Base-by-base conservation (phyloP, 2,113 vertebrate genomes). In the Otis tarda region DNA sequence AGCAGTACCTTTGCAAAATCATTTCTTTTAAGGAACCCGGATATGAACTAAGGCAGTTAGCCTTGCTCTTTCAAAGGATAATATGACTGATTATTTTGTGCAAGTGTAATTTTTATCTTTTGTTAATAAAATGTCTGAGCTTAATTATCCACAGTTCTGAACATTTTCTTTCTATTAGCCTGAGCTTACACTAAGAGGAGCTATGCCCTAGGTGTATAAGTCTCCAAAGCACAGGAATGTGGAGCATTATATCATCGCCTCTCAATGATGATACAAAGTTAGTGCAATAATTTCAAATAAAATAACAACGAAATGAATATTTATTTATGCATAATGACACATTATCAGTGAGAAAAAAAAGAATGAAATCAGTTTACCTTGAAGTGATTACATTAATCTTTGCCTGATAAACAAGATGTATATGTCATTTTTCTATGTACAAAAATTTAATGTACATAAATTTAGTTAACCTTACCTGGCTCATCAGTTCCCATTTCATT, bases 401-500 rank as follows among this genome's bases (percentile, higher is more conserved):
- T 81, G 37, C 53, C 30, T 70, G 57, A 49, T 61, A 82, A 74
- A 20, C 71, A 76, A 85, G 12, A 76, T n/a, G 10, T 14, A 67
- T 20, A 43, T 49, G 43, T 30, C 41, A 17, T 67, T 60, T 55
- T 59, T 37, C 21, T 65, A 60, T 2, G 13, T 25, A 84, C 10
- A 80, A 71, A 93, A 89, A 19, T 23, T 37, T 43, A 69, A 79
- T 10, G 8, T 23, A 80, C 16, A 20, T 23, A 61, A 63, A 83
- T 75, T 82, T 53, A 76, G 45, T 64, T 90, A 39, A 49, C 53
- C 45, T 68, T 98, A 99, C 99, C 99, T 98, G 99, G 99, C 96
- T 99, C 99, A 92, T 99, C 99, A 5, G 99, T 99, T 95, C 99
- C 99, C 99, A 99, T 99, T 98, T 99, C 99, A 96, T 99, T 99